Base-by-base conservation (phyloP, 2,888 invertebrate species). In the Brassicogethes aeneus region DNA sequence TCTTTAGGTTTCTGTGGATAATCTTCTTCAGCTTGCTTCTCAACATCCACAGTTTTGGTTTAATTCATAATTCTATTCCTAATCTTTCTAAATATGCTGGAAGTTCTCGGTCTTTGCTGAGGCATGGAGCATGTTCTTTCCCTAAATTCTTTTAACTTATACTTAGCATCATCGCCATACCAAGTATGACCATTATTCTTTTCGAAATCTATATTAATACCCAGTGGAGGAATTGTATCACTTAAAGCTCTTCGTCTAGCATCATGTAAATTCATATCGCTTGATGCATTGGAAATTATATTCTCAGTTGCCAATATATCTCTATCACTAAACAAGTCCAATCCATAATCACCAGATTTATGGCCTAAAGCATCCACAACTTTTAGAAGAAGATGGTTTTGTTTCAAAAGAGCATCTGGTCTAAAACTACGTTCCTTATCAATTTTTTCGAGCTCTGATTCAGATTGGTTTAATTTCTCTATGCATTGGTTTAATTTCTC, bases 311-410 rank as follows among this genome's bases (percentile, higher is more conserved):
- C 77, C 43, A 87, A 65, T 40, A 88, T 86, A 50, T 85, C 79
- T 1, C 77, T 77, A 55, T 87, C 86, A 10, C 77, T 76, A 61
- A 87, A 85, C 37, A 83, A 77, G 53, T 85, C 75, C 34, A 82
- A 71, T 1, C 80, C 79, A 51, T 70, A 73, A 12, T 71, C 70
- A 12, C 13, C 14, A 1, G 64, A 57, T 39, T 68, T 66, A 5
- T 77, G 70, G 15, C 85, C 85, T 42, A 89, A 65, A 8, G 87
- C 85, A 54, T 83, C 82, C 0, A 87, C 86, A 33, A 90, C 80
- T 60, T 83, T 77, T 0, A 85, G 81, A 40, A 89, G 62, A 2
- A 90, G 62, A 57, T 86, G 85, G 3, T 82, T 82, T 3, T 86
- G 85, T 55, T 85, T 81, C 1, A 86, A 76, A 48, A 83, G 75